A percentile compares a stretch with the other conserved stretches of the same genome.
Conservation (phyloP, 2,888 invertebrate species). For the Patella depressa region DNA sequence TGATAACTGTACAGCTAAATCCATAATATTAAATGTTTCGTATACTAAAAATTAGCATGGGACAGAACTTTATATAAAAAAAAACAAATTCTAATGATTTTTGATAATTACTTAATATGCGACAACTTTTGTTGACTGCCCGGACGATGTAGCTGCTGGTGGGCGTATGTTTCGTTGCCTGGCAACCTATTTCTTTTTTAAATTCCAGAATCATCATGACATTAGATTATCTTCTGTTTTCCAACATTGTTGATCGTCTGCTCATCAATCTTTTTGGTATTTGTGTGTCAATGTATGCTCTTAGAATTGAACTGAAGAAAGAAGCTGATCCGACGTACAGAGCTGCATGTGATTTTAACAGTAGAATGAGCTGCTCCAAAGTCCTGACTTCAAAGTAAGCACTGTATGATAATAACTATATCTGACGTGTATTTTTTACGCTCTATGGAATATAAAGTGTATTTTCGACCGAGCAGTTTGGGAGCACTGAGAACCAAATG, state of each 20-base stretch:
- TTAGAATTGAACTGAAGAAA: constrained; percentile 81
- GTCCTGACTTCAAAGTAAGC: constrained; percentile 84
- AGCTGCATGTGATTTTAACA: constrained; percentile 86
- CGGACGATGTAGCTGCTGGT: no score
- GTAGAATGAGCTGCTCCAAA: constrained; percentile 85
- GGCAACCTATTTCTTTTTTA: no score
- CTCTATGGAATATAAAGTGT: background rate
- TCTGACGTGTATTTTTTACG: background rate
- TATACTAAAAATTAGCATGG: no score
- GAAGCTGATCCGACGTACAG: constrained; percentile 80
- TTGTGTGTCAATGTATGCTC: constrained; percentile 78
- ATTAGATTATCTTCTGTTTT: constrained; percentile 24
- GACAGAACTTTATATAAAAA: no score
- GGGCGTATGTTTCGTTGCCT: no score
- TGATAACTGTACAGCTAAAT: no score
- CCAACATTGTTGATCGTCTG: constrained; percentile 28
- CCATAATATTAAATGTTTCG: no score
- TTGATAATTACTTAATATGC: no score
- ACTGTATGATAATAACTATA: background rate
- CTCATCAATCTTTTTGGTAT: constrained; percentile 44
- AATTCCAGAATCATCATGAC: background rate
- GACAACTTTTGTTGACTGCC: no score
- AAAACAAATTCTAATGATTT: no score
- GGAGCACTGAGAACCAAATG: no score
- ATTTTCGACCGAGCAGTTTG: no score